Evolutionary conservation across 2,113 vertebrate genomes (phyloP), one percentile per base, ranked within the genome.

Genomic region (Lophura nycthemera): DNA sequence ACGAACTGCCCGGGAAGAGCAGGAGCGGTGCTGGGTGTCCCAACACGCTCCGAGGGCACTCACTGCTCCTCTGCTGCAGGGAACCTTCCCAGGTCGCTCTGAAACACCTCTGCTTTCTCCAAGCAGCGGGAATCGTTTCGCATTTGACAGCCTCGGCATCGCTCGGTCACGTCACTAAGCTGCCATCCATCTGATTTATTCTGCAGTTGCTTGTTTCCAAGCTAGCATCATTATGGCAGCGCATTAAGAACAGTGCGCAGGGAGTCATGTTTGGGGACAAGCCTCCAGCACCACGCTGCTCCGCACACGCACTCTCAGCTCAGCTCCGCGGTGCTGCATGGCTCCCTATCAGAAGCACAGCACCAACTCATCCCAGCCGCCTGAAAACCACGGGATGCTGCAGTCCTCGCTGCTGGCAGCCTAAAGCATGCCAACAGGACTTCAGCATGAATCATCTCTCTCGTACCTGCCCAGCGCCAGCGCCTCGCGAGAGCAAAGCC

Each of bases 1-100:
- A 96, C 2, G 96, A 97, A 96, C 96, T 96, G 8, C 27, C 43
- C 91, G 56, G 3, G 1, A 20, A 40, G 36, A 83, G 81, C 72
- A 8, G 43, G 38, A 59, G 18, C 4, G 0, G 65, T 19, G 52
- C 52, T 17, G 52, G 52, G 27, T 30, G 52, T 54, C 52, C 52
- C 52, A 27, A 9, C 27, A 5, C 6, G 15, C 27, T 30, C 52
- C 17, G 30, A 57, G 56, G 56, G 56, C 29, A 6, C 30, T 32
- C 56, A 18, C 56, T 10, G 32, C 3, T 1, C 27, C 20, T 32
- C 32, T 17, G 7, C 38, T 13, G 30, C 8, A 34, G 70, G 42
- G 5, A 8, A 8, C n/a, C 57, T 50, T 13, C 0, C 5, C n/a
- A 30, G 59, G 15, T 56, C 17, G 6, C 50, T 34, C 19, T 3